phyloP scores from a whole-genome alignment of 2,113 vertebrate species.

The Pelodiscus sinensis region DNA sequence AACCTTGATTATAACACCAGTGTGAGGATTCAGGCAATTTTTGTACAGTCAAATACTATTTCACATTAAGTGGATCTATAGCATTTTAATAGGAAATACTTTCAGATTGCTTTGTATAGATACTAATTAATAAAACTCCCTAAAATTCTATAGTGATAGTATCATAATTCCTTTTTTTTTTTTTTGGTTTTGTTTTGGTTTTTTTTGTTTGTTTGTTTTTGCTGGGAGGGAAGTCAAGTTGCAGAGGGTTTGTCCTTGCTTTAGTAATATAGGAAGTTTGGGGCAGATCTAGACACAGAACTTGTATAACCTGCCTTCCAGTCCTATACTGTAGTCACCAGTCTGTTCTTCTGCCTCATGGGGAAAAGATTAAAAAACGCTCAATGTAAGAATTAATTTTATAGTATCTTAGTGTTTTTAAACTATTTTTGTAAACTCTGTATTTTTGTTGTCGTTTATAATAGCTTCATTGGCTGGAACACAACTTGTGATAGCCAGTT shows the following conservation, averaged over 20 bases:
- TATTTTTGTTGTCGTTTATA: conserved; percentile 35
- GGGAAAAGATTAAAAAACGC: not conserved
- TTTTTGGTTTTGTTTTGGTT: too few relatives aligned
- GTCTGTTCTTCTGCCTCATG: not conserved
- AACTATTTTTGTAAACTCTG: conserved; percentile 18
- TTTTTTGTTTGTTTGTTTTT: too few relatives aligned
- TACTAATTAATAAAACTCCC: not conserved
- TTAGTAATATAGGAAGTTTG: not conserved
- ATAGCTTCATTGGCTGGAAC: conserved; percentile 82
- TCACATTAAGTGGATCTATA: not conserved
- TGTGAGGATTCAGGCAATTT: not conserved
- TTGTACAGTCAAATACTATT: not conserved
- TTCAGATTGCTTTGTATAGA: not conserved
- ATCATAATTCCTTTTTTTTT: not conserved
- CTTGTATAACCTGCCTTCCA: not conserved
- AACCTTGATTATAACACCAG: too few relatives aligned
- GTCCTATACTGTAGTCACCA: not conserved
- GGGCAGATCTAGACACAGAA: not conserved
- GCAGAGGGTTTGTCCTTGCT: not conserved
- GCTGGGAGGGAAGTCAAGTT: not conserved
- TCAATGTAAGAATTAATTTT: not conserved
- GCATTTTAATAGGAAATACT: not conserved
- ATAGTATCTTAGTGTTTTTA: not conserved
- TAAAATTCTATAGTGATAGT: not conserved
- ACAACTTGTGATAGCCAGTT: conserved; percentile 80